phyloP scores from a whole-genome alignment of 2,113 vertebrate genomes.

The Apodemus speciosus region DNA sequence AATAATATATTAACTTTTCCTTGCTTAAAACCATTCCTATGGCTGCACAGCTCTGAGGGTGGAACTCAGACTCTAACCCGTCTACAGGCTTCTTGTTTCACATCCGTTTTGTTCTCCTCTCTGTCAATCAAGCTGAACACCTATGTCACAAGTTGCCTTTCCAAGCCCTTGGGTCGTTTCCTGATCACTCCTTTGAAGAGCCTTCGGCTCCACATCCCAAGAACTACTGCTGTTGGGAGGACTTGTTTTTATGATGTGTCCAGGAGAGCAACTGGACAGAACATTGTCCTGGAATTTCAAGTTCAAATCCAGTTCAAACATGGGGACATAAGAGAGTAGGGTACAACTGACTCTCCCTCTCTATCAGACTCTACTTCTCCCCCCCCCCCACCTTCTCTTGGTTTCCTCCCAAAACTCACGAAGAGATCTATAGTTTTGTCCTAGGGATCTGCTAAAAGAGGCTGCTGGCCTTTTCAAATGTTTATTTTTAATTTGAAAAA shows the following conservation, averaged over 20 bases:
- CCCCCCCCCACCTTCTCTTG: neutral
- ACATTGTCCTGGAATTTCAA: neutral
- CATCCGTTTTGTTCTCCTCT: neutral
- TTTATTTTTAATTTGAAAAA: neutral
- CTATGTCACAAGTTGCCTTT: neutral
- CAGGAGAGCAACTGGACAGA: neutral
- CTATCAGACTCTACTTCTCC: too few species aligned
- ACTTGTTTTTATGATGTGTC: neutral
- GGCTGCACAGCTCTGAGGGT: neutral
- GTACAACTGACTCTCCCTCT: neutral
- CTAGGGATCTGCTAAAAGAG: neutral
- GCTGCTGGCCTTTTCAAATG: neutral
- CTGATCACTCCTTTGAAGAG: neutral
- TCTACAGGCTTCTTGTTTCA: neutral
- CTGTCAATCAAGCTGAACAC: neutral
- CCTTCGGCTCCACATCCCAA: neutral
- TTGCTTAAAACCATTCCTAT: neutral
- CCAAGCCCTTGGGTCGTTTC: neutral
- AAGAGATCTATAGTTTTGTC: neutral
- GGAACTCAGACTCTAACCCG: neutral
- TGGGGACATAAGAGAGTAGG: neutral
- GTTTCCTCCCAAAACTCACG: neutral
- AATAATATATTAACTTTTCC: neutral
- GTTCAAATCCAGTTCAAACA: neutral
- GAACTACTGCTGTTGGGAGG: too few species aligned